Evolutionary conservation across 2,888 invertebrate species (phyloP), one percentile per base, ranked within the genome.

Genomic region (Dorcus hopei): DNA sequence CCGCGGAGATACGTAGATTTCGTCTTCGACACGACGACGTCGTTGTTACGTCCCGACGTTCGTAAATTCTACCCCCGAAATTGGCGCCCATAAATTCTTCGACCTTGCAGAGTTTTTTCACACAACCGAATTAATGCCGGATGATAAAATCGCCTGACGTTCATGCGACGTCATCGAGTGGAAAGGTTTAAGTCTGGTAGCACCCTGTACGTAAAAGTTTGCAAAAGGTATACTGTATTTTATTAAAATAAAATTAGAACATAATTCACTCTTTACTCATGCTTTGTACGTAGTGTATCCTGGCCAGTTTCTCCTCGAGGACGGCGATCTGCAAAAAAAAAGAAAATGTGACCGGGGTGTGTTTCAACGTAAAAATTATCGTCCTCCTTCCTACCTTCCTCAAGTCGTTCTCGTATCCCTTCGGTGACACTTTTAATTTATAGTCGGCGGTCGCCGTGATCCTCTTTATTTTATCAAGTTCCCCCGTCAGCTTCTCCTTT

Each of bases 391-490:
- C 39, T 50, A 77, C 77, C 72, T 76, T 77, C 65, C 73, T 75
- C 8, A 65, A 58, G 61, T 77, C 72, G 8, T 57, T 58, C 57
- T 71, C 68, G 62, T 74, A 73, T n/a, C 65, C 66, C 55, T 73
- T 69, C 8, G 49, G 14, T 0, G 72, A 61, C 3, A 70, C 74
- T 45, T 76, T 77, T 6, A 65, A 62, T 58, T 65, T 70, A 59
- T 77, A 78, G 11, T 67, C 70, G 40, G 67, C 68, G 1, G 68
- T 68, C 0, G 68, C 66, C 8, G 73, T 69, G 65, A 73, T 72
- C 47, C 68, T 68, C 41, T 68, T 68, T 59, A 79, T 62, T 64
- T 75, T 78, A 23, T 68, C 70, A 52, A 79, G 62, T 61, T 79
- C 77, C 45, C 68, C 70, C 11, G 66, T 19, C 42, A 79, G 59